Base-by-base conservation (phyloP, 64 coral and sea anemone species). In the Exaiptasia diaphana region DNA sequence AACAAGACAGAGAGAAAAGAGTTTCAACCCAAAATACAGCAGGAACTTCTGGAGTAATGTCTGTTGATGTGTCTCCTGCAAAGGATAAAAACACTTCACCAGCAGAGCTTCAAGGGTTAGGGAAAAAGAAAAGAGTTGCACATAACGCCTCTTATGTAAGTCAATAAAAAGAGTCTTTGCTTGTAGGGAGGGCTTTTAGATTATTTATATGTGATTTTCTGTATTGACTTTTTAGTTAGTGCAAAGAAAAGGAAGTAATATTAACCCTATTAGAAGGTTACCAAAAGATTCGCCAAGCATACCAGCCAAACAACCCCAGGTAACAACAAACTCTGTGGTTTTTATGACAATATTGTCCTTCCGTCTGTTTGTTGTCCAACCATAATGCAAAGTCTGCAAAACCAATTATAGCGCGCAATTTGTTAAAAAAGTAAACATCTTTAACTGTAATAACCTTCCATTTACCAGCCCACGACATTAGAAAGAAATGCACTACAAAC, bases 51-150 rank as follows among this genome's bases (percentile, higher is more conserved):
- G 20, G 4, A 14, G 17, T 39, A 30, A 11, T 24, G 25, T 65
- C 61, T 35, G 20, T 30, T 29, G 25, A 29, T n/a, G 22, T 33
- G 2, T 14, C 73, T 9, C 42, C 32, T 21, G 29, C 18, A 12
- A 53, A 53, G 12, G 29, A 40, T 4, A 49, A 56, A 7, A 68
- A 38, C 13, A 41, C 48, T 38, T 24, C 60, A 37, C 63, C 39
- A 7, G 20, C 75, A 26, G 70, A 85, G 14, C 22, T 88, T 40
- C 75, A 76, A 23, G 91, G 91, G 27, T 60, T 95, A 11, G 86
- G 80, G 3, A 95, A 95, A 37, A 95, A 95, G 50, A 85, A 59
- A 23, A 82, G 91, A 46, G 67, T 95, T 56, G 91, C 91, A 36
- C 91, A 95, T 65, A 71, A 56, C 24, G 65, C 91, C 8, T 85